Evolutionary conservation across 2,888 invertebrate genomes (phyloP).

Genomic region (Tridacna crocea): DNA sequence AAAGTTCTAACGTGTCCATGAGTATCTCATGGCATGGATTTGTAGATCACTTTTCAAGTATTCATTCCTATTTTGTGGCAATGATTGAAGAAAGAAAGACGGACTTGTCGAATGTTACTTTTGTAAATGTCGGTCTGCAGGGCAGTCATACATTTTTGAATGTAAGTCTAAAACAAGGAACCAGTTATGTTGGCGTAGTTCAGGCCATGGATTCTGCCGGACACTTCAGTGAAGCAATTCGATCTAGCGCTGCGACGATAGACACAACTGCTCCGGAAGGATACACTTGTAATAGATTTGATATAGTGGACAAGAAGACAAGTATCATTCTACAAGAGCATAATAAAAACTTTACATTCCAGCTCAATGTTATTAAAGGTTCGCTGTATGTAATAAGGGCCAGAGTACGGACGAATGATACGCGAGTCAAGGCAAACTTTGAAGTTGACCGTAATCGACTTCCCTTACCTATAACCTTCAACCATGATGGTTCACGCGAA

Average conservation of each 20-base stretch:
- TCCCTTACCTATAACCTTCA: neutral
- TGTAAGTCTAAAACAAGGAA: slow-evolving; percentile 26
- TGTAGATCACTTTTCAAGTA: slow-evolving; percentile 51
- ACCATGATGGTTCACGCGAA: slow-evolving; percentile 3
- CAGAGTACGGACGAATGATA: neutral
- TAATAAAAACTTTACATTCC: neutral
- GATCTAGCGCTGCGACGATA: slow-evolving; percentile 8
- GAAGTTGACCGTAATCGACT: neutral
- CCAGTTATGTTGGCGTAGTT: slow-evolving; percentile 31
- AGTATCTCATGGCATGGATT: slow-evolving; percentile 54
- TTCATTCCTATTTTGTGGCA: slow-evolving; percentile 31
- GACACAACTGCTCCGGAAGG: slow-evolving; percentile 28
- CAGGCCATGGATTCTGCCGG: slow-evolving; percentile 42
- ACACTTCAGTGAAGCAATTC: slow-evolving; percentile 7
- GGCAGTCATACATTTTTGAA: slow-evolving; percentile 24
- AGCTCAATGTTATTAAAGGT: neutral
- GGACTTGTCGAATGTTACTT: neutral
- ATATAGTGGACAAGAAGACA: neutral
- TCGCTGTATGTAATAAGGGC: neutral
- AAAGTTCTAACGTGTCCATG: slow-evolving; percentile 38
- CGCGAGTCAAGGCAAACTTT: neutral
- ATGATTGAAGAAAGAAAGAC: slow-evolving; percentile 1
- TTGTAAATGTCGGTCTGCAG: slow-evolving; percentile 25
- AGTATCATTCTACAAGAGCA: neutral
- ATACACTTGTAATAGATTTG: slow-evolving; percentile 10